Evolutionary conservation across 1,140 invertebrate species (phyloP), one percentile per base, ranked within the genome.

Genomic region (Maconellicoccus hirsutus): DNA sequence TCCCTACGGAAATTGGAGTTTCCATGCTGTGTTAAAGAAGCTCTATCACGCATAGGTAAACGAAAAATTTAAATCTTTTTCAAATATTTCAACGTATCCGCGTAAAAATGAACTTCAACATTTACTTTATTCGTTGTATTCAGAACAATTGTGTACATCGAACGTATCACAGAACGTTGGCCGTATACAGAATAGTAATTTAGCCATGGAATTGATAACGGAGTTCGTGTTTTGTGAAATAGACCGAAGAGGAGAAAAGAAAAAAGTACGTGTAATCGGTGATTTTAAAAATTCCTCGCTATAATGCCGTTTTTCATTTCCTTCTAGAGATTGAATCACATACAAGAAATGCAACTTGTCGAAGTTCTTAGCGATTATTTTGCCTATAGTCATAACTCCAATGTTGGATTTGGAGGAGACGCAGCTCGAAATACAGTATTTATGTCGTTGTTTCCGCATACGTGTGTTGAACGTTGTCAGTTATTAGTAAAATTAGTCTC

Each of bases 191-290:
- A 66, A 19, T 16, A 23, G 22, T 22, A 82, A 85, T 75, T 72
- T 86, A 2, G 86, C 87, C 26, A 84, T 89, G 79, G 89, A 91
- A 74, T 80, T 93, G 23, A 91, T 92, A 79, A 84, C 88, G 1
- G 89, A 92, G 77, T 91, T 90, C 78, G 84, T 93, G 23, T 93
- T 93, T 76, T 86, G 86, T 70, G 90, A 93, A 78, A 82, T 86
- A 0, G 88, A 89, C 26, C 82, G 84, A 27, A 81, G 86, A 21
- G 86, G 86, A 22, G 69, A 70, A 59, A 71, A 73, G 33, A 75
- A 74, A 39, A 75, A 77, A 71, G 77, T 77, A 75, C 70, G n/a
- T n/a, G n/a, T n/a, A n/a, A n/a, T n/a, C n/a, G n/a, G n/a, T n/a
- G n/a, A 19, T 8, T 70, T 25, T 22, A 12, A 10, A 26, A 29